Conservation (phyloP, 2,113 vertebrate genomes). For the Anoura caudifer region DNA sequence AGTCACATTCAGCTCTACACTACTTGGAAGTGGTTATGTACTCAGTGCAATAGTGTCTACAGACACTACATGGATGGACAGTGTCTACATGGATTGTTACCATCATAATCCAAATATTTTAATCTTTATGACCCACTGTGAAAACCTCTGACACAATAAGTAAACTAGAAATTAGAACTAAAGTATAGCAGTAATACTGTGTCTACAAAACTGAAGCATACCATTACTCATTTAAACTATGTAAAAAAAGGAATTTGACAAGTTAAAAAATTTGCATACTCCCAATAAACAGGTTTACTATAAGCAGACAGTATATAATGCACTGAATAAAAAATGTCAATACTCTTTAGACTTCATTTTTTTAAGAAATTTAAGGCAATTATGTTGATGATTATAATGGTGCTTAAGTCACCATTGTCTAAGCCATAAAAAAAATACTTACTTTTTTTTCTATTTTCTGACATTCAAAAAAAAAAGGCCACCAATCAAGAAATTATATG, state of each 20-base stretch:
- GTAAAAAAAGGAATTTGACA: background rate
- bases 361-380: background rate
- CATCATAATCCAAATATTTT: background rate
- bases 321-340: background rate
- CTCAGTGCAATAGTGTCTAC: background rate
- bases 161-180: background rate
- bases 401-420: background rate
- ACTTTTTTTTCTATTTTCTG: slow-evolving; percentile 32
- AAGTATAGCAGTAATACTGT: background rate
- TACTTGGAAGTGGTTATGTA: background rate
- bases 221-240: background rate
- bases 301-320: background rate
- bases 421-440: background rate
- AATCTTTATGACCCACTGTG: background rate
- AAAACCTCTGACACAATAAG: background rate
- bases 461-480: slow-evolving; percentile 46
- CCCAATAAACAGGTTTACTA: background rate
- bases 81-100: background rate
- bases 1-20: background rate
- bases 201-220: background rate
- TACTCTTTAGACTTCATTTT: background rate
- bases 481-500: slow-evolving; percentile 44
- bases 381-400: background rate
- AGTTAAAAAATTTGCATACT: background rate
- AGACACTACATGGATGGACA: too few species aligned